These are phyloP conservation scores for Syrrhaptes paradoxus DNA, from an alignment of 2,113 vertebrate species.

Conservation along the genomic window DNA sequence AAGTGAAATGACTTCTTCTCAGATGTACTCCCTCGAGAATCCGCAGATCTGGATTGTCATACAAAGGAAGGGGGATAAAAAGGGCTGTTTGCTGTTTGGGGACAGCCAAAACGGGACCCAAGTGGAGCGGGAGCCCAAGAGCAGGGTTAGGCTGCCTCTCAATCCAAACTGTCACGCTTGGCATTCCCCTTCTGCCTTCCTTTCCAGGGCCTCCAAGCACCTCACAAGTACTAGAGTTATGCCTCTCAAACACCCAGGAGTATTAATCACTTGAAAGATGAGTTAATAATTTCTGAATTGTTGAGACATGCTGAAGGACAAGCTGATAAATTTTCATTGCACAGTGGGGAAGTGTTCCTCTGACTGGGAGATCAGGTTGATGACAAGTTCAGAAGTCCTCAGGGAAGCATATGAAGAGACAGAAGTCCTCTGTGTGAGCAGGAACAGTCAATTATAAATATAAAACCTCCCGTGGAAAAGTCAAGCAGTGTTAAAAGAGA, in stretches of 20 bases:
- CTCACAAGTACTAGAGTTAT: conserved; percentile 10
- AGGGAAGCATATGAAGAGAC: conserved; percentile 22
- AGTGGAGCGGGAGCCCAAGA: neutral
- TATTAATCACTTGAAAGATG: conserved; percentile 60
- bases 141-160: neutral
- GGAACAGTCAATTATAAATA: conserved; percentile 3
- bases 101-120: neutral
- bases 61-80: neutral
- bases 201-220: neutral
- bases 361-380: conserved; percentile 36
- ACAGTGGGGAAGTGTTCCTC: conserved; percentile 44
- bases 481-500: conserved; percentile 26
- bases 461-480: conserved; percentile 34
- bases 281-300: conserved; percentile 58
- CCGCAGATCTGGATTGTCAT: neutral
- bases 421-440: conserved; percentile 21
- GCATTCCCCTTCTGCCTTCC: neutral
- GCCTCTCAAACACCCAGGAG: conserved; percentile 22
- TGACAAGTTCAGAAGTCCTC: conserved; percentile 46
- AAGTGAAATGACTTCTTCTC: conserved; percentile 53
- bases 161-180: neutral
- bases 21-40: conserved; percentile 26
- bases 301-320: conserved; percentile 56
- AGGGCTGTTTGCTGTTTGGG: neutral
- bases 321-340: conserved; percentile 60